A percentile compares a stretch with the other conserved stretches of the same genome.
phyloP scores from a whole-genome alignment of 2,113 vertebrate genomes.

The Tamias sibiricus region DNA sequence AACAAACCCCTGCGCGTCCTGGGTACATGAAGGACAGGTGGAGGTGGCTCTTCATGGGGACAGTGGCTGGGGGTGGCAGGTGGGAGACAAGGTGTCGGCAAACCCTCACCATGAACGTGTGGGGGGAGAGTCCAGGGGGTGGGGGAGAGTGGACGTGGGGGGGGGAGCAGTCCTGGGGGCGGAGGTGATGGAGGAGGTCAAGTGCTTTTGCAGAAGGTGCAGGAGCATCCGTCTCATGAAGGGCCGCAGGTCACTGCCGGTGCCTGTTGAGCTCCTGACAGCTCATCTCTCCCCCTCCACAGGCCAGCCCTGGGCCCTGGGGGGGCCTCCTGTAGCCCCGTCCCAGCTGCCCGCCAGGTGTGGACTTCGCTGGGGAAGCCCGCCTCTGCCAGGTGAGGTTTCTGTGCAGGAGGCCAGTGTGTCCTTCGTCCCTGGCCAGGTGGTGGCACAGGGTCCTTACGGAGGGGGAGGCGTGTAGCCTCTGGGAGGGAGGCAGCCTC shows the following conservation, averaged over 20 bases:
- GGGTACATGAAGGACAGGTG: neutral
- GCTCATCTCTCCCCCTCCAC: fast-evolving
- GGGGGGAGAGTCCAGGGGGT: neutral
- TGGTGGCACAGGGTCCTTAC: too few species aligned
- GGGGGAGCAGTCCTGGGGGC: neutral
- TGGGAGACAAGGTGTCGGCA: neutral
- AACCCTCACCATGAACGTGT: too few species aligned
- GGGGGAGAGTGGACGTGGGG: neutral
- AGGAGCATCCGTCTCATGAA: neutral
- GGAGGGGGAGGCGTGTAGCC: too few species aligned
- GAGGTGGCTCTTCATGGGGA: neutral
- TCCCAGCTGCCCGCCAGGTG: neutral
- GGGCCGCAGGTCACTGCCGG: fast-evolving
- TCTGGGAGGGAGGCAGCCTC: too few species aligned
- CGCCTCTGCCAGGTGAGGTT: neutral
- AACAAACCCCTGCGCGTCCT: neutral
- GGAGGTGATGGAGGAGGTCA: neutral
- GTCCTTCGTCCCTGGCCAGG: neutral
- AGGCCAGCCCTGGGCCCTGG: neutral
- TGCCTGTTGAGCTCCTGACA: neutral
- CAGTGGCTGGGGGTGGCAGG: neutral
- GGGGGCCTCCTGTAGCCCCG: fast-evolving
- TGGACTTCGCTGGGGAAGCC: neutral
- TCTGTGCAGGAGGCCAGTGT: neutral
- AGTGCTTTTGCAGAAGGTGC: fast-evolving